Evolutionary conservation across 2,888 invertebrate species (phyloP).

Genomic region (Cerceris ruficornis): DNA sequence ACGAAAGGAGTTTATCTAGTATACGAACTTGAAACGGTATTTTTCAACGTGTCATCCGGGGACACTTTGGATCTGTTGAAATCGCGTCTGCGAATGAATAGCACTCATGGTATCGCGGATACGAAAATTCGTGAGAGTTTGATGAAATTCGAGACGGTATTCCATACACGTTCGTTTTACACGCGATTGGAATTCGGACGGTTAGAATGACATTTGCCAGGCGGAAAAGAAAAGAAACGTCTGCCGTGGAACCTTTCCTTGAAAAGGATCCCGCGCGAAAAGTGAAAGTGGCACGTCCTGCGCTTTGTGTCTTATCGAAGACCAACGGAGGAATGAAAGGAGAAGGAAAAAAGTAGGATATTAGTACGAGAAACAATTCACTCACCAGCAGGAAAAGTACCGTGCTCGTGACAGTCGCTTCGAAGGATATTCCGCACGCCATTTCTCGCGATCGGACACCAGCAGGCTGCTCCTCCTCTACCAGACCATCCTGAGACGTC

Average conservation of each 20-base stretch:
- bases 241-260: neutral
- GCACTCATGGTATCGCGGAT: too few species aligned
- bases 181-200: too few species aligned
- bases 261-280: conserved; percentile 28
- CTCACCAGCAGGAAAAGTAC: conserved; percentile 79
- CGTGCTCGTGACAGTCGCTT: conserved; percentile 77
- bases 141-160: too few species aligned
- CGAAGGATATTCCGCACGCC: conserved; percentile 76
- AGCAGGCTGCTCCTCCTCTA: conserved; percentile 62
- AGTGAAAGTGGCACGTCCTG: conserved; percentile 42
- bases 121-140: too few species aligned
- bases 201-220: too few species aligned
- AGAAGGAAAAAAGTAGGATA: neutral
- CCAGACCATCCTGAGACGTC: conserved; percentile 73
- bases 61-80: too few species aligned
- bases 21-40: too few species aligned
- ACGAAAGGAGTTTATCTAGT: too few species aligned
- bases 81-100: too few species aligned
- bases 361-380: conserved; percentile 11
- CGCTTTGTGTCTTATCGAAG: conserved; percentile 14
- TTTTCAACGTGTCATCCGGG: too few species aligned
- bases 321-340: neutral
- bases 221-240: neutral
- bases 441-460: conserved; percentile 72
- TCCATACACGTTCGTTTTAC: too few species aligned